Evolutionary conservation across 1,140 invertebrate species (phyloP), one percentile per base, ranked within the genome.

Genomic region (Macrobrachium rosenbergii): DNA sequence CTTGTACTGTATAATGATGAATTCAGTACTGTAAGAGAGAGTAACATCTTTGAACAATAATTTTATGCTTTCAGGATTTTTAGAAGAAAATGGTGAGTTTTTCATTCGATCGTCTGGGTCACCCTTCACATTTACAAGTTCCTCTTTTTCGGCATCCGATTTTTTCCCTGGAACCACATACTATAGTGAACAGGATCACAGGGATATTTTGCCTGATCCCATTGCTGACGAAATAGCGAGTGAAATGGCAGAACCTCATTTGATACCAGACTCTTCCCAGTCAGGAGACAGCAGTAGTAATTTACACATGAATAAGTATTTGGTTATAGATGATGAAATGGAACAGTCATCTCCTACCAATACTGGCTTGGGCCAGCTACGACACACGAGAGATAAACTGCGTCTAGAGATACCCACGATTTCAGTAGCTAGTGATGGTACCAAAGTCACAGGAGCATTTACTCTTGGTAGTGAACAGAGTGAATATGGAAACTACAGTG

Each of bases 61-160:
- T 45, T 37, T 75, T 16, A 12, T 17, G 52, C 14, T 64, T 64
- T 37, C 78, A 81, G 84, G 84, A 72, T 87, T 87, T 81, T 58
- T 87, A n/a, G 84, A 81, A 5, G 84, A 87, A 69, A 87, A 87
- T 75, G 84, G 84, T 28, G 84, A 87, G 67, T 87, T 87, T 28
- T 87, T 81, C 77, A 87, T 87, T 28, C 84, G 84, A 5, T 87
- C 84, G 17, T 87, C 84, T 23, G 84, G 77, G 19, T 87, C 84
- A n/a, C 84, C 84, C 19, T 87, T 87, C 58, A 80, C 77, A 17
- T 87, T 87, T 59, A 81, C 84, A 10, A 69, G 84, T 21, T 87
- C 84, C 21, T 73, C 84, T 21, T 87, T 87, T 77, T 87, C 84
- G 45, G 84, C 84, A 0, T 73, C 84, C 12, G 84, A 87, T 69